A percentile compares a stretch with the other conserved stretches of the same genome.
These are phyloP conservation scores for Meandrusa payeni DNA, from an alignment of 2,888 invertebrate species.

Conservation along the genomic window DNA sequence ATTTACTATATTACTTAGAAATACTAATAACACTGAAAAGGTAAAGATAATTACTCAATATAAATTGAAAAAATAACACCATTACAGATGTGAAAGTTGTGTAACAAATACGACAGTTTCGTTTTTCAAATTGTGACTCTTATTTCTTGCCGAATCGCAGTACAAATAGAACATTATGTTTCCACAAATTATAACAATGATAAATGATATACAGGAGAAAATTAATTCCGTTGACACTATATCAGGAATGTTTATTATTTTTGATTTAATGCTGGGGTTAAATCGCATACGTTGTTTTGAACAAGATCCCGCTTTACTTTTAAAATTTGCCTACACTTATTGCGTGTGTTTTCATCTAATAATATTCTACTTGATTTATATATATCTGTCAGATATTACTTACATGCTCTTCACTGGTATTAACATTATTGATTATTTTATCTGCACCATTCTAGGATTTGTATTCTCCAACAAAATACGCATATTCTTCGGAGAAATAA, in stretches of 20 bases:
- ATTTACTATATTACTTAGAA: too few relatives aligned
- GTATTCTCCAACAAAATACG: constrained; percentile 1
- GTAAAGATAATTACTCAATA: too few relatives aligned
- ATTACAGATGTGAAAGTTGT: too few relatives aligned
- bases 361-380: neutral
- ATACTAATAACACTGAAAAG: too few relatives aligned
- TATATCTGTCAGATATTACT: neutral
- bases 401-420: neutral
- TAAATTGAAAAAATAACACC: too few relatives aligned
- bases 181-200: neutral
- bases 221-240: neutral
- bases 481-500: constrained; percentile 1
- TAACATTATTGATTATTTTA: neutral
- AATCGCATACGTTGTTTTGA: constrained; percentile 1
- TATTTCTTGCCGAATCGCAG: too few relatives aligned
- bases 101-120: too few relatives aligned
- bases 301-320: neutral
- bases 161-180: too few relatives aligned
- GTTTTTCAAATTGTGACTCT: too few relatives aligned
- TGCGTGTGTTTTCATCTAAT: neutral
- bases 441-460: neutral
- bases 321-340: neutral
- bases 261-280: neutral
- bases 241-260: constrained; percentile 1
- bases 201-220: neutral